Evolutionary conservation across 1,140 invertebrate genomes (phyloP).

Genomic region (Atta colombica): DNA sequence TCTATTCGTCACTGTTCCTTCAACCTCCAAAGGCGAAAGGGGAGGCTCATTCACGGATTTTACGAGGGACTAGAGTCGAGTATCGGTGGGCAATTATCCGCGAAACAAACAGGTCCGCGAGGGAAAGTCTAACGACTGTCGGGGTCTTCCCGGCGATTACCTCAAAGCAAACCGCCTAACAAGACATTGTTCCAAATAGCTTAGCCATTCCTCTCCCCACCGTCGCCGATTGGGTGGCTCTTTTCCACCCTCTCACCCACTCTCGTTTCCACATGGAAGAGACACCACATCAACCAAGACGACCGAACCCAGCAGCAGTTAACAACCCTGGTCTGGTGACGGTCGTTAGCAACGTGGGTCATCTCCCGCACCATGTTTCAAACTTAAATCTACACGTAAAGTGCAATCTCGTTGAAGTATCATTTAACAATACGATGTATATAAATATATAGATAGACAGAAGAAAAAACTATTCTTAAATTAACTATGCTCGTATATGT

Average conservation of each 20-base stretch:
- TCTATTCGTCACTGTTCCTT: slow-evolving; percentile 37
- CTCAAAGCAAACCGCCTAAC: slow-evolving; percentile 83
- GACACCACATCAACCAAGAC: slow-evolving; percentile 73
- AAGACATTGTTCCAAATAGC: slow-evolving; percentile 85
- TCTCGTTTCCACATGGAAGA: slow-evolving; percentile 68
- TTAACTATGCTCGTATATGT: no score
- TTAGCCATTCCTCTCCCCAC: slow-evolving; percentile 76
- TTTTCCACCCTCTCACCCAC: slow-evolving; percentile 70
- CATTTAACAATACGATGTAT: neutral
- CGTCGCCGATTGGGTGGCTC: slow-evolving; percentile 52
- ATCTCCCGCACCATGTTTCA: slow-evolving; percentile 54
- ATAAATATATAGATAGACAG: neutral
- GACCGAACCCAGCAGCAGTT: slow-evolving; percentile 79
- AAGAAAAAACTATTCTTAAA: no score
- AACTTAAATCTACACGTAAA: slow-evolving; percentile 72
- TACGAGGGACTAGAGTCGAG: slow-evolving; percentile 75
- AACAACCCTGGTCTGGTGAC: slow-evolving; percentile 82
- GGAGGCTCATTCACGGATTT: slow-evolving; percentile 74
- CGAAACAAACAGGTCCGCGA: slow-evolving; percentile 77
- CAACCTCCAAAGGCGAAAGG: slow-evolving; percentile 27
- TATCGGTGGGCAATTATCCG: slow-evolving; percentile 78
- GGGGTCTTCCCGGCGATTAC: slow-evolving; percentile 80
- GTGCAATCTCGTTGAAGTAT: slow-evolving; percentile 5
- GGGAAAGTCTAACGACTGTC: slow-evolving; percentile 79
- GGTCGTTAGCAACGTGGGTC: slow-evolving; percentile 82